Base-by-base conservation (phyloP, 2,113 vertebrate species). In the Myotis lucifugus region DNA sequence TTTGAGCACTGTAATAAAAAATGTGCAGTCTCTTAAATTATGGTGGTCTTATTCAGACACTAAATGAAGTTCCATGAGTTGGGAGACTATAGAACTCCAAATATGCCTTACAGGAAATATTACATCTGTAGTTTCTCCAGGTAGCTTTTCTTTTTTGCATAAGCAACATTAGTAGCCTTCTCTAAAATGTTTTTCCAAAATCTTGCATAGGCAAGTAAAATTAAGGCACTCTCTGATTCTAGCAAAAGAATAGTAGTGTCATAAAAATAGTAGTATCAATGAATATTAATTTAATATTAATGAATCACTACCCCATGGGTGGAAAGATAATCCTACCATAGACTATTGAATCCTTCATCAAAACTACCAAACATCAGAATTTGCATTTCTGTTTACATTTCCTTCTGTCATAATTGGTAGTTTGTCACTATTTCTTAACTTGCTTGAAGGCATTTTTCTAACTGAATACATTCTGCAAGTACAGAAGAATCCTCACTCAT, bases 381-480 rank as follows among this genome's bases (percentile, higher is more conserved):
- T 92, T 97, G 66, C 92, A 93, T 96, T 92, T 97, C 91, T 98
- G 95, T 98, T 98, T 98, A 97, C 85, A 93, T 85, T 97, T 94
- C 0, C 2, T 83, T 97, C 96, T 86, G 83, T 96, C 89, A 59
- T 97, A 98, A 98, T 97, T 98, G 98, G 97, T 98, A 97, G 97
- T 98, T 98, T 98, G 97, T 98, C 97, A 97, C 93, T 95, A 25
- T 97, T 98, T 96, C 91, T 97, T 97, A 96, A 86, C 96, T 96
- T 97, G 97, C 96, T 98, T 96, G 92, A 56, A 95, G 96, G 85
- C 32, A 98, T 98, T 98, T 97, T 98, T 98, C 88, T 92, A 98
- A 87, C 7, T 97, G 97, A 98, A 97, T 97, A 94, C 89, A 69
- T 97, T 42, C 73, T 85, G 52, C 88, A 82, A 70, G 90, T 88